These are phyloP conservation scores for Mastomys coucha DNA, from an alignment of 2,113 vertebrate genomes.

Conservation along the genomic window DNA sequence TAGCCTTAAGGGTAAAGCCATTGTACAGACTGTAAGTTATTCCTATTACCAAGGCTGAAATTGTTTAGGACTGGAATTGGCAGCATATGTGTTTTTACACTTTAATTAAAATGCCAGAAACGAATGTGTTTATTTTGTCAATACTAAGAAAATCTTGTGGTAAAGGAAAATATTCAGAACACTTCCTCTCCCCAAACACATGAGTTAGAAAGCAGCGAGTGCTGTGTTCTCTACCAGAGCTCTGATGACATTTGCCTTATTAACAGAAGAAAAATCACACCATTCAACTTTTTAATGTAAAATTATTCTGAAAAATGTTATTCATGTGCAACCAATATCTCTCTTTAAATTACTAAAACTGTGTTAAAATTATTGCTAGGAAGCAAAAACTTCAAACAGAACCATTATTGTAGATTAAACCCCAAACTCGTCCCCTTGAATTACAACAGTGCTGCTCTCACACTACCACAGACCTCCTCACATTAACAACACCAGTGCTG, in stretches of 20 bases:
- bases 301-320: not conserved
- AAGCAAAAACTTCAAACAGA: not conserved
- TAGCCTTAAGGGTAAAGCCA: not conserved
- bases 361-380: not conserved
- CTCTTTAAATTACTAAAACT: not conserved
- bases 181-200: not conserved
- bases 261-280: not conserved
- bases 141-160: slow-evolving; percentile 2
- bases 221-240: not conserved
- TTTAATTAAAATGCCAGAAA: slow-evolving; percentile 10
- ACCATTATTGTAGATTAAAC: not conserved
- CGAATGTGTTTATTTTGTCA: not conserved
- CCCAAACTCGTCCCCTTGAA: not conserved
- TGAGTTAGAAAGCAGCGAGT: not conserved
- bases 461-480: not conserved
- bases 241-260: not conserved
- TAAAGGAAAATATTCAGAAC: slow-evolving; percentile 17
- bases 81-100: not conserved
- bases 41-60: not conserved
- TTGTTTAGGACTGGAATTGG: not conserved
- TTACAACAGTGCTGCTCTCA: not conserved
- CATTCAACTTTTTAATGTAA: not conserved
- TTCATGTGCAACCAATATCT: not conserved
- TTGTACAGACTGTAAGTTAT: not conserved
- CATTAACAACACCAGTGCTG: not conserved